Evolutionary conservation across 92 coral and sea anemone species (phyloP), one percentile per base, ranked within the genome.

Genomic region (Diadumene lineata): DNA sequence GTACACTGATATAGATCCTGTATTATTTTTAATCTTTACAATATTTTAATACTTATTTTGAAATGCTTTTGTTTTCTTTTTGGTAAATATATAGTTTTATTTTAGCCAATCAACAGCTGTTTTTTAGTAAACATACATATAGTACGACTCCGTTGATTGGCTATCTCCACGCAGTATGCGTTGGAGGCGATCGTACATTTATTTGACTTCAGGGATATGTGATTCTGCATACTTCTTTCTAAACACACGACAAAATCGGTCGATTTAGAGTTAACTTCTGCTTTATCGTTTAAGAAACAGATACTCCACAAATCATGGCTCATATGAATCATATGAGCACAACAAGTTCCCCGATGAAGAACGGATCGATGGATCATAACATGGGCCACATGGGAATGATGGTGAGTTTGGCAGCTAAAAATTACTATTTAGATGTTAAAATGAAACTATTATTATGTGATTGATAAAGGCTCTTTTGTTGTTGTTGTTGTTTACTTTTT

Each of bases 351-450:
- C 24, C 60, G 60, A 53, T 53, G 21, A 53, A 15, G 18, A 53
- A 53, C 24, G 60, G 60, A 15, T 15, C 60, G 6, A 53, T 21
- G 60, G n/a, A 21, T 23, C 60, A 38, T 38, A 13, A 13, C 18
- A 53, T 53, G 60, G 21, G 21, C 60, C 3, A 15, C 18, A 53
- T 53, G 60, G 60, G 60, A 53, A 53, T 53, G 60, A 53, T 53
- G 60, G 60, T 53, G 19, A 53, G 60, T 9, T 15, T n/a, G n/a
- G n/a, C n/a, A n/a, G n/a, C n/a, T n/a, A n/a, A n/a, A n/a, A n/a
- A n/a, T n/a, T n/a, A n/a, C n/a, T n/a, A n/a, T n/a, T n/a, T n/a
- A n/a, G n/a, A n/a, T n/a, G n/a, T n/a, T n/a, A n/a, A n/a, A n/a
- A n/a, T n/a, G n/a, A n/a, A n/a, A n/a, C n/a, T n/a, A n/a, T n/a